These are phyloP conservation scores for Thalassarche chlororhynchos DNA, from an alignment of 2,113 vertebrate genomes.

Conservation along the genomic window DNA sequence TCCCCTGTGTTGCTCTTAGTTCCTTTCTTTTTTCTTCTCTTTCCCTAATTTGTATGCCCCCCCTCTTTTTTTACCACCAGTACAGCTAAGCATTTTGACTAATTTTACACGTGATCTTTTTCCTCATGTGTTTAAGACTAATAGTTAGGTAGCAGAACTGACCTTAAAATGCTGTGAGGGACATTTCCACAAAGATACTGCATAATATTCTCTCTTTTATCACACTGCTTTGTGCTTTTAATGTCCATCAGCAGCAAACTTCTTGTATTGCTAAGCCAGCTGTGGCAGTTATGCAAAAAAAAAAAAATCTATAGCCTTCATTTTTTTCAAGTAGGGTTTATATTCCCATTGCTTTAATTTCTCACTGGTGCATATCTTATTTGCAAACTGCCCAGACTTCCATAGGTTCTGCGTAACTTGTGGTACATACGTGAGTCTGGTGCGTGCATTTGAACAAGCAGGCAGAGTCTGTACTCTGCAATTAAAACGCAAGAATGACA, in stretches of 20 bases:
- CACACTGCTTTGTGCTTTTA: not conserved
- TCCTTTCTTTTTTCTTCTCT: not conserved
- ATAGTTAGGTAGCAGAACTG: not conserved
- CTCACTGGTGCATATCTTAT: not conserved
- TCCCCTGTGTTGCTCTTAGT: not conserved
- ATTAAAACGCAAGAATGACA: not conserved
- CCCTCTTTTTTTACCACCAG: not conserved
- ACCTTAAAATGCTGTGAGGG: not conserved
- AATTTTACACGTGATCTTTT: not conserved
- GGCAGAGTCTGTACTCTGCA: not conserved
- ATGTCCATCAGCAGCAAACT: not conserved
- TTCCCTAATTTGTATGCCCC: not conserved
- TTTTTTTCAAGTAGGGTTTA: not conserved
- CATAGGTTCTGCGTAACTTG: not conserved
- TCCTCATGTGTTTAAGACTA: not conserved
- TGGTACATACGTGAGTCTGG: accelerated
- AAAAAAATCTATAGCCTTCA: not conserved
- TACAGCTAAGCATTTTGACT: not conserved
- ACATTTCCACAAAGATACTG: not conserved
- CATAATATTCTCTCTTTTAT: not conserved
- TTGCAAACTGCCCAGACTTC: not conserved
- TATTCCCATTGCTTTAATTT: not conserved
- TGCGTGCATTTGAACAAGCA: accelerated
- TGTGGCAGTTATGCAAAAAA: not conserved
- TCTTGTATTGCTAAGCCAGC: not conserved